These are phyloP conservation scores for Aphidius colemani DNA, from an alignment of 2,888 invertebrate species.

Conservation along the genomic window DNA sequence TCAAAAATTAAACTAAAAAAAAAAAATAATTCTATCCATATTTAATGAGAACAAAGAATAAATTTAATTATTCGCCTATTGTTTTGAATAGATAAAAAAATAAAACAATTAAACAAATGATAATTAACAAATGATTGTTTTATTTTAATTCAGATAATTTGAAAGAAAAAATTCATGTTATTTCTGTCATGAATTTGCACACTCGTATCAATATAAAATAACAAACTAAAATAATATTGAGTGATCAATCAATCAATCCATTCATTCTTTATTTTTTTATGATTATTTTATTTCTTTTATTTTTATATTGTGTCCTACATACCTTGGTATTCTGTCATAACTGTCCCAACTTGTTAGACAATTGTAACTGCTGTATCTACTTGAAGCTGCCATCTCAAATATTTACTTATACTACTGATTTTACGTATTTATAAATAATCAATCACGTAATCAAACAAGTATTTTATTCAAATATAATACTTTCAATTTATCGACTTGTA, in stretches of 20 bases:
- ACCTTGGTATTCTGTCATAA: slow-evolving; percentile 90
- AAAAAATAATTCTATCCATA: no score
- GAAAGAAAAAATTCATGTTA: no score
- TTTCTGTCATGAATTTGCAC: no score
- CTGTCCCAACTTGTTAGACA: slow-evolving; percentile 90
- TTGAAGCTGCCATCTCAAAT: slow-evolving; percentile 69
- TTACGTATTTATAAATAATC: background rate
- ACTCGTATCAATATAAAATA: no score
- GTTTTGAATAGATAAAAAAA: no score
- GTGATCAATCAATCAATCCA: background rate
- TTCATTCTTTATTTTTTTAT: slow-evolving; percentile 16
- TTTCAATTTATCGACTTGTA: background rate
- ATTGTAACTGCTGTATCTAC: slow-evolving; percentile 87
- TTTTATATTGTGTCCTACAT: slow-evolving; percentile 41
- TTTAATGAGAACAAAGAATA: no score
- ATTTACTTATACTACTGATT: slow-evolving; percentile 31
- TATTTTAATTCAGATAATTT: no score
- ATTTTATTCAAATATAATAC: background rate
- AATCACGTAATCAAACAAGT: background rate
- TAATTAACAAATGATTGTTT: no score
- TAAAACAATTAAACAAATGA: no score
- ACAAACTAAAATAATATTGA: no score
- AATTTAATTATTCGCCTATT: no score
- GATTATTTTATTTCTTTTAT: background rate
- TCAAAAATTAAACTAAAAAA: no score